phyloP scores from a whole-genome alignment of 2,113 vertebrate genomes.

The Mus musculus region GRCm39 chr17:66533001-66533500 shows the following conservation, averaged over 20 bases:
- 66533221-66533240: not conserved
- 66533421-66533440: constrained; percentile 63
- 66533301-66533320: constrained; percentile 44
- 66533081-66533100: not conserved
- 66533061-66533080: not conserved
- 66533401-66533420: constrained; percentile 53
- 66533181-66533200: not conserved
- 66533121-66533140: not conserved
- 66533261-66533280: constrained; percentile 64
- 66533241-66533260: too few relatives aligned
- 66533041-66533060: not conserved
- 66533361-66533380: constrained; percentile 54
- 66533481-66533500: too few relatives aligned
- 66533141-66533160: too few relatives aligned
- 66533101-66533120: not conserved
- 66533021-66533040: not conserved
- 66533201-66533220: not conserved
- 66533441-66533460: constrained; percentile 42
- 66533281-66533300: constrained; percentile 75
- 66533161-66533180: not conserved
- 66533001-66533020: not conserved
- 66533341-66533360: constrained; percentile 56
- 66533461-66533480: not conserved
- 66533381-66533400: constrained; percentile 64
- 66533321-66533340: constrained; percentile 72